Conservation (phyloP, 1,140 invertebrate species). For the Drosophila pallidifrons region DNA sequence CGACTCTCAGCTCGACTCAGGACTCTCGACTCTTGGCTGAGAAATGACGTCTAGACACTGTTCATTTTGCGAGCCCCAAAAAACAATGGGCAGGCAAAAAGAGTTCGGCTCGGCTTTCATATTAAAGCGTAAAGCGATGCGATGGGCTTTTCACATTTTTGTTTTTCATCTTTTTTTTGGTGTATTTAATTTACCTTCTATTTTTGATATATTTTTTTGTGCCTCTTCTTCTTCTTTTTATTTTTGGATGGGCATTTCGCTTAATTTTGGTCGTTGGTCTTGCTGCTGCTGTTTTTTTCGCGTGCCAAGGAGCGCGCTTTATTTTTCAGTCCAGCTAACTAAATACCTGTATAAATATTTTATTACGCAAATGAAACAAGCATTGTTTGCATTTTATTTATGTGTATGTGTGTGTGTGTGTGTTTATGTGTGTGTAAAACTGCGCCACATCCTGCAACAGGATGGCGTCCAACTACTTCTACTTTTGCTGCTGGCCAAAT, state of each 20-base stretch:
- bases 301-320: conserved; percentile 24
- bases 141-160: conserved; percentile 27
- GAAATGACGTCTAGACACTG: conserved; percentile 76
- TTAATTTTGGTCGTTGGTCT: conserved; percentile 52
- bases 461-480: conserved; percentile 29
- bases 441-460: conserved; percentile 55
- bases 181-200: conserved; percentile 6
- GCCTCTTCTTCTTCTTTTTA: not conserved
- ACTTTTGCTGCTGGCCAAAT: conserved; percentile 31
- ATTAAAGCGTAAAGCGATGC: conserved; percentile 36
- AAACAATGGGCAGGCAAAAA: conserved; percentile 38
- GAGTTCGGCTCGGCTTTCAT: conserved; percentile 3
- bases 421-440: conserved; percentile 31
- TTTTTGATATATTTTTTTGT: not conserved
- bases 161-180: conserved; percentile 24
- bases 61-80: conserved; percentile 42
- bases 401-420: conserved; percentile 18
- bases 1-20: not conserved
- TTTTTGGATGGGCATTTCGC: conserved; percentile 20
- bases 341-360: conserved; percentile 83
- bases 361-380: conserved; percentile 82
- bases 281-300: conserved; percentile 8
- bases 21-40: conserved; percentile 40
- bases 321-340: conserved; percentile 65
- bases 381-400: conserved; percentile 81